A percentile compares a stretch with the other conserved stretches of the same genome.
phyloP scores from a whole-genome alignment of 1,140 invertebrate species.

The Monochamus saltuarius region DNA sequence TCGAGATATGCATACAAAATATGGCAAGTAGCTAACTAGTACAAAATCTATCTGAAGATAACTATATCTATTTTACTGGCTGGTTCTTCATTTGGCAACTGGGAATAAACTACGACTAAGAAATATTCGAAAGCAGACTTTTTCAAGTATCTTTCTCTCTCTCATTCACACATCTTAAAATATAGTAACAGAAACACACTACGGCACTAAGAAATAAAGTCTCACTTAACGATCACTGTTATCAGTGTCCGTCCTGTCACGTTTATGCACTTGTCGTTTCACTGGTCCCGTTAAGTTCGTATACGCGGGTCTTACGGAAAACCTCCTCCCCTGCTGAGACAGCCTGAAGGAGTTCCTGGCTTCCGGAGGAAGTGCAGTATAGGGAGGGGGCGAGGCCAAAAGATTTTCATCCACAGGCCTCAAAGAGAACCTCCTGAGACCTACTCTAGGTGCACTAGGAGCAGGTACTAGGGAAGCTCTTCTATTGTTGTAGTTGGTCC shows the following conservation, averaged over 20 bases:
- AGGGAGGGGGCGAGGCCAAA: constrained; percentile 18
- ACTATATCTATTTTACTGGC: too few species aligned
- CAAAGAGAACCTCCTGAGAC: constrained; percentile 53
- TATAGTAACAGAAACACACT: too few species aligned
- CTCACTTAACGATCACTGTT: not conserved
- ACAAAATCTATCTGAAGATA: too few species aligned
- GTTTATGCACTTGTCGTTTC: constrained; percentile 34
- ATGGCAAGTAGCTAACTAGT: too few species aligned
- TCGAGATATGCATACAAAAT: too few species aligned
- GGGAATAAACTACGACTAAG: too few species aligned
- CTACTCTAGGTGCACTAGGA: not conserved
- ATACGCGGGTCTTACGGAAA: constrained; percentile 21
- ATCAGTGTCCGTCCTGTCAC: constrained; percentile 25
- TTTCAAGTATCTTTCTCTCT: too few species aligned
- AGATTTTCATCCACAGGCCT: constrained; percentile 49
- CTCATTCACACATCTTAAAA: too few species aligned
- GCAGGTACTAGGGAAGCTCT: constrained; percentile 30
- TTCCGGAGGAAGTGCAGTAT: constrained; percentile 5
- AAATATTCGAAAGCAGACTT: too few species aligned
- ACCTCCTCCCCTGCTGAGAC: constrained; percentile 10
- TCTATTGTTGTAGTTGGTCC: constrained; percentile 11
- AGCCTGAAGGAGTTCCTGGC: not conserved
- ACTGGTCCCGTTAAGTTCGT: constrained; percentile 26
- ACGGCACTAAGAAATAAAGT: too few species aligned
- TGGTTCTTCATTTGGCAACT: too few species aligned